Evolutionary conservation across 2,888 invertebrate genomes (phyloP).

Genomic region (Brachynemurus nebulosus): DNA sequence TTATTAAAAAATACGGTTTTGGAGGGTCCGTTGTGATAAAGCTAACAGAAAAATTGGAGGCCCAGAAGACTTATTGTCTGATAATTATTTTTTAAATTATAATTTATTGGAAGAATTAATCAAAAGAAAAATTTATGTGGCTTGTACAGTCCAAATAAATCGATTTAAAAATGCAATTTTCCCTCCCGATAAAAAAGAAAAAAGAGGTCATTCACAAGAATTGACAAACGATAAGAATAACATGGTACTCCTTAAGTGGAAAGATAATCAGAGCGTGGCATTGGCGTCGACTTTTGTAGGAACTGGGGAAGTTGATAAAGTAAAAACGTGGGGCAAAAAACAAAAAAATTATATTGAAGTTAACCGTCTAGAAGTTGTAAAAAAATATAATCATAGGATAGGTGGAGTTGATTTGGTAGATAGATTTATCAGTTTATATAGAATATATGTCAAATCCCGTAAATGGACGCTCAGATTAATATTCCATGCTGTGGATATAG

Average conservation of each 20-base stretch:
- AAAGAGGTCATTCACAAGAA: constrained; percentile 12
- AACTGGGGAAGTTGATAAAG: constrained; percentile 13
- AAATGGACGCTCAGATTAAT: too few species aligned
- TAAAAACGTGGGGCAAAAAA: constrained; percentile 14
- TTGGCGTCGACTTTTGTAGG: constrained; percentile 14
- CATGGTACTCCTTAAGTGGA: constrained; percentile 15
- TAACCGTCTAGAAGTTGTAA: too few species aligned
- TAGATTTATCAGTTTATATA: too few species aligned
- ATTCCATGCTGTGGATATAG: too few species aligned
- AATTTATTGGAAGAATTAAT: neutral
- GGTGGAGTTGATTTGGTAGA: too few species aligned
- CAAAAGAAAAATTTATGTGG: neutral
- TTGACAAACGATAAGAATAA: constrained; percentile 9
- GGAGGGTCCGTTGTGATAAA: too few species aligned
- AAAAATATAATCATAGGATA: too few species aligned
- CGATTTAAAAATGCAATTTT: constrained; percentile 6
- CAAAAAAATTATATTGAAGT: constrained; percentile 12
- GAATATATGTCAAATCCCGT: too few species aligned
- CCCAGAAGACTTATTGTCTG: too few species aligned
- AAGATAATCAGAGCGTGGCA: constrained; percentile 13
- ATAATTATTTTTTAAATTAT: neutral
- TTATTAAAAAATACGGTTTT: too few species aligned
- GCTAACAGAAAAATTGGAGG: too few species aligned
- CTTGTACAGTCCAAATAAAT: constrained; percentile 4
- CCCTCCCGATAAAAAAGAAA: constrained; percentile 12